Evolutionary conservation across 2,888 invertebrate species (phyloP), one percentile per base, ranked within the genome.

Genomic region (Drosophila pseudotakahashii): DNA sequence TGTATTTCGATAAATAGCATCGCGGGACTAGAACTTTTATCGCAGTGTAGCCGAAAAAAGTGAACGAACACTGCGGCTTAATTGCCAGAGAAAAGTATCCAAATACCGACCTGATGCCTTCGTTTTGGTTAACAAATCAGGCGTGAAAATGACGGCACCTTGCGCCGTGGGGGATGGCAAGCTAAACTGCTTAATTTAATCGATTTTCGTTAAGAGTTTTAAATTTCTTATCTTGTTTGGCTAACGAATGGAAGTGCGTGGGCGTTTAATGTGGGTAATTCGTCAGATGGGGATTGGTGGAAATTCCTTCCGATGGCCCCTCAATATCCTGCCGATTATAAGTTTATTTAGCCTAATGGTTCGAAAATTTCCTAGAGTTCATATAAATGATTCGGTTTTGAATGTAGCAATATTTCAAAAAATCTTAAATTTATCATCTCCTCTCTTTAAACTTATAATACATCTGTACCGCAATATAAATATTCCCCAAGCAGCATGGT

Each of bases 81-180:
- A 68, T 72, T 73, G 67, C 67, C 67, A 72, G 50, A 42, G 67
- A 60, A 72, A 70, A 60, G 67, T 68, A 72, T 48, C 74, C 53
- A 39, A 73, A 73, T 73, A 48, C 69, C 70, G 50, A 39, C 74
- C 73, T 41, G 34, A 52, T 41, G 66, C 67, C 73, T 44, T 73
- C 64, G 47, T 73, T 70, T 70, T 70, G 71, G 75, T 52, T 48
- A 67, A 55, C 75, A 74, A 71, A 71, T 71, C 71, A 71, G 68
- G 75, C 75, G 71, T 75, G 75, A 71, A 74, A 71, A 71, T 71
- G 68, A 74, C 75, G 75, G 55, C 64, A 73, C 53, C 66, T 63
- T n/a, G 11, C 36, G 34, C n/a, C 34, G 13, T 3, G 19, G 53
- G 73, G 72, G 34, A 37, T 68, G 71, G 16, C 7, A 48, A 48